Evolutionary conservation across 2,888 invertebrate species (phyloP).

Genomic region (Eupithecia subumbrata): DNA sequence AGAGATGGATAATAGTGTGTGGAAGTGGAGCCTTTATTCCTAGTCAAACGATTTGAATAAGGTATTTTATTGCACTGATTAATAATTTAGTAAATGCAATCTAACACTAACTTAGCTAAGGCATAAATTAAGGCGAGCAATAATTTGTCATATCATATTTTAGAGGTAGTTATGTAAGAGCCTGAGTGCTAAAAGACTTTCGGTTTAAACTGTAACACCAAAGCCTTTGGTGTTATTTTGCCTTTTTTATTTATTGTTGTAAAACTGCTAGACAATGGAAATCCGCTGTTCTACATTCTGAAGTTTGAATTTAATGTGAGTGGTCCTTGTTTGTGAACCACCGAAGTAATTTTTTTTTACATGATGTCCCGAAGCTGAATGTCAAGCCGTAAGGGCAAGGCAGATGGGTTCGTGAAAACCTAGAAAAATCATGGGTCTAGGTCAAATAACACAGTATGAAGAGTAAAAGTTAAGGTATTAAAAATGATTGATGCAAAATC

Average conservation of each 20-base stretch:
- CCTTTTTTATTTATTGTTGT: not conserved
- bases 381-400: too few relatives aligned
- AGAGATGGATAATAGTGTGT: not conserved
- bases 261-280: not conserved
- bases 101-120: not conserved
- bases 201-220: not conserved
- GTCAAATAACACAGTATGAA: too few relatives aligned
- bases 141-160: not conserved
- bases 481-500: too few relatives aligned
- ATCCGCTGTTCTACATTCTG: not conserved
- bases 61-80: not conserved
- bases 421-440: too few relatives aligned
- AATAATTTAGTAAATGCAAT: not conserved
- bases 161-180: not conserved
- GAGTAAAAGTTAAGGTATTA: too few relatives aligned
- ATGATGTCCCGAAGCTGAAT: not conserved
- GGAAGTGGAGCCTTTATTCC: not conserved
- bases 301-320: too few relatives aligned
- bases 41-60: not conserved
- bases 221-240: not conserved
- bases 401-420: too few relatives aligned
- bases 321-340: too few relatives aligned
- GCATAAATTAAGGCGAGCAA: not conserved
- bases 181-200: not conserved
- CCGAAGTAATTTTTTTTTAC: too few relatives aligned